These are phyloP conservation scores for Diplazon laetatorius DNA, from an alignment of 2,888 invertebrate species.

Conservation along the genomic window DNA sequence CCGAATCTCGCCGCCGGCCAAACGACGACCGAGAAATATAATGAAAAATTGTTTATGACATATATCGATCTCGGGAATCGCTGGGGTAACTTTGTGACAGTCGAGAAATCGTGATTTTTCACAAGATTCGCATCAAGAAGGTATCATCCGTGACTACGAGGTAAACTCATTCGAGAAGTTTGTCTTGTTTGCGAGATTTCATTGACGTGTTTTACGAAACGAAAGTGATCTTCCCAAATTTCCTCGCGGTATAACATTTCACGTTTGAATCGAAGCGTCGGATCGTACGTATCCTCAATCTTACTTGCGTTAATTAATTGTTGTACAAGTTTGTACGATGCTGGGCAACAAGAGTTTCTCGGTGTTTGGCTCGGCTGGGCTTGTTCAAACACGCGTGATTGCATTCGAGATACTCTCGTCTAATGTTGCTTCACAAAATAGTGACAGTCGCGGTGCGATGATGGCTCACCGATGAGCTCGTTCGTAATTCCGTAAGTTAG, in stretches of 20 bases:
- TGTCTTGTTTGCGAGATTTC: background rate
- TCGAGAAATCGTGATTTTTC: background rate
- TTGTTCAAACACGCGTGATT: slow-evolving; percentile 8
- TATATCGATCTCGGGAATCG: background rate
- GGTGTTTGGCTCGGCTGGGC: slow-evolving; percentile 14
- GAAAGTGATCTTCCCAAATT: background rate
- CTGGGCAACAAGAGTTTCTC: slow-evolving; percentile 16
- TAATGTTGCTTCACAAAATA: background rate
- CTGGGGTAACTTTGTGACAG: background rate
- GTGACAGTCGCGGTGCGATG: no score
- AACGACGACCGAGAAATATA: background rate
- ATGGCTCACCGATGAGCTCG: no score
- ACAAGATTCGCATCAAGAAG: no score
- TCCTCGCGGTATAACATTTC: slow-evolving; percentile 23
- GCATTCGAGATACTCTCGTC: background rate
- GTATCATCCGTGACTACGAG: background rate
- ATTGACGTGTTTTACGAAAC: background rate
- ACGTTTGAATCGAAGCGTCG: slow-evolving; percentile 3
- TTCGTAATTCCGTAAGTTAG: no score
- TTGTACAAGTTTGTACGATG: slow-evolving; percentile 26
- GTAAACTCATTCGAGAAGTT: background rate
- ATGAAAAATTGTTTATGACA: slow-evolving; percentile 5
- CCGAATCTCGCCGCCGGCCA: background rate
- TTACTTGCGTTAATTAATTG: slow-evolving; percentile 38
- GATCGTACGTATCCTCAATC: slow-evolving; percentile 10